These are phyloP conservation scores for Wiebesia pumilae DNA, from an alignment of 1,140 invertebrate species.

Conservation along the genomic window DNA sequence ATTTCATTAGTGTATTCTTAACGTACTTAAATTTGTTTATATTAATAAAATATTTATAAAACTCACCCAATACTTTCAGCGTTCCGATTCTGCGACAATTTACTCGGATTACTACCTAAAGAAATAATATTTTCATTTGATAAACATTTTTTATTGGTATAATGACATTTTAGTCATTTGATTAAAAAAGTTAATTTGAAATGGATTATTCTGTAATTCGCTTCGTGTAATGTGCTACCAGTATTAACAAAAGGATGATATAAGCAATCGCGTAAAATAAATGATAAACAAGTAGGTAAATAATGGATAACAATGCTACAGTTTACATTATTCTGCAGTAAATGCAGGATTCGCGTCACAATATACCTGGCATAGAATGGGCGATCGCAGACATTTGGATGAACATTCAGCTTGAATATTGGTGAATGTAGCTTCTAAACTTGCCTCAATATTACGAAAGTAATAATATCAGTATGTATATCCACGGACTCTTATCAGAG, in stretches of 20 bases:
- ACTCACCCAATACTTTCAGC: conserved; percentile 79
- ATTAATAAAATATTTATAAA: conserved; percentile 24
- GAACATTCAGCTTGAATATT: conserved; percentile 73
- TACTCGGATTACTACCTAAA: conserved; percentile 78
- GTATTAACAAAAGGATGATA: not conserved
- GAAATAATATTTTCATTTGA: conserved; percentile 58
- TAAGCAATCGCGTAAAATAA: not conserved
- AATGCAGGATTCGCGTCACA: conserved; percentile 11
- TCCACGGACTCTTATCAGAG: not conserved
- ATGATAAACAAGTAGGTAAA: conserved; percentile 21
- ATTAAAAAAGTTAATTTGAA: not conserved
- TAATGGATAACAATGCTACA: not conserved
- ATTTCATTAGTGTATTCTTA: not conserved
- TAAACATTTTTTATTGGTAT: conserved; percentile 2
- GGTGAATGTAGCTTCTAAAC: conserved; percentile 48
- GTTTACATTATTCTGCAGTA: not conserved
- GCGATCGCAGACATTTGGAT: conserved; percentile 80
- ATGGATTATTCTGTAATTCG: not conserved
- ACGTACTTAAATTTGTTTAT: not conserved
- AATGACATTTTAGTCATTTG: not conserved
- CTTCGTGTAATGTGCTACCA: not conserved
- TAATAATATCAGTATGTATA: not conserved
- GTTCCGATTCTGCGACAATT: conserved; percentile 78
- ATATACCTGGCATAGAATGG: conserved; percentile 79
- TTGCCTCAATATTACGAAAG: conserved; percentile 52